Evolutionary conservation across 2,888 invertebrate species (phyloP).

Genomic region (Drosophila gaucha): DNA sequence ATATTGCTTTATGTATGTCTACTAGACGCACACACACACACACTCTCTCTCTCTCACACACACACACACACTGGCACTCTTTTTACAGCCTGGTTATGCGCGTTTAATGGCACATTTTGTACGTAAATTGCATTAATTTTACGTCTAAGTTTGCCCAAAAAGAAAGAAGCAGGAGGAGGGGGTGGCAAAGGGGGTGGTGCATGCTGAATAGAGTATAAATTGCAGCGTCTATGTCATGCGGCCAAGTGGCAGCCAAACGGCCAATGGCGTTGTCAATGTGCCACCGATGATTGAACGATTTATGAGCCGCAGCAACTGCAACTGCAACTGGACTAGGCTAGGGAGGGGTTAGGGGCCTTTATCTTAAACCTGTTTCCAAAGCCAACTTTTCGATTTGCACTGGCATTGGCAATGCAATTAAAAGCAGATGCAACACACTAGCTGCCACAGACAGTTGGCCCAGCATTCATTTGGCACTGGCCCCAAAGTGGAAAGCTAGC

Average conservation of each 20-base stretch:
- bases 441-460: conserved; percentile 20
- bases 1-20: conserved; percentile 57
- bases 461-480: background rate
- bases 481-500: conserved; percentile 13
- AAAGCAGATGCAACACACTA: conserved; percentile 64
- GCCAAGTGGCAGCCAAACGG: too few relatives aligned
- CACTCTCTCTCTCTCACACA: too few relatives aligned
- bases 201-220: conserved; percentile 19
- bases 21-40: too few relatives aligned
- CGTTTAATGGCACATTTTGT: conserved; percentile 76
- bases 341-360: background rate
- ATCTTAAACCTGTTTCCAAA: conserved; percentile 38
- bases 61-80: too few relatives aligned
- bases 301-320: conserved; percentile 52
- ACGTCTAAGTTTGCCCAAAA: conserved; percentile 38
- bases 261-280: conserved; percentile 72
- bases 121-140: conserved; percentile 77
- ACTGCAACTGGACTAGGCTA: background rate
- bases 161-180: background rate
- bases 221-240: conserved; percentile 45
- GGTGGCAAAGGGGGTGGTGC: background rate
- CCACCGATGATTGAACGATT: conserved; percentile 77
- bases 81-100: conserved; percentile 52
- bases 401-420: conserved; percentile 59
- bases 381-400: conserved; percentile 36